Conservation (phyloP, 2,888 invertebrate species). For the Seira musarum region DNA sequence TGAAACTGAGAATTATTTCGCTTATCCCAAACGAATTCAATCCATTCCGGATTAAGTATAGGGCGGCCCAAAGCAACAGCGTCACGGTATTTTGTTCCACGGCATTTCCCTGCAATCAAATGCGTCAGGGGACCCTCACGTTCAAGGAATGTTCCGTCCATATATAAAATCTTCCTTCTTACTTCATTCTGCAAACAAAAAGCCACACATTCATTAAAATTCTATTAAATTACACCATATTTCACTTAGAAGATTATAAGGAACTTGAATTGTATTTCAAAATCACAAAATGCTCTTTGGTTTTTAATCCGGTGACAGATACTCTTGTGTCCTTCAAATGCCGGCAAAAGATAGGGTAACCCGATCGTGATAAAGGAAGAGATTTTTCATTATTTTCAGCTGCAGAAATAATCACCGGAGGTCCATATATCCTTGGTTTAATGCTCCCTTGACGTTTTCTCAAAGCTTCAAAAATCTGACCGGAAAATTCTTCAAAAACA, state of each 20-base stretch:
- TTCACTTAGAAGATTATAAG: too few relatives aligned
- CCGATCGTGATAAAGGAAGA: slow-evolving; percentile 55
- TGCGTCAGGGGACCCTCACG: slow-evolving; percentile 80
- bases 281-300: slow-evolving; percentile 66
- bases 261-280: too few relatives aligned
- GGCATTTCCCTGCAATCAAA: slow-evolving; percentile 90
- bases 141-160: slow-evolving; percentile 68
- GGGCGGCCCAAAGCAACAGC: slow-evolving; percentile 92
- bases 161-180: slow-evolving; percentile 65
- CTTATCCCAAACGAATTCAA: slow-evolving; percentile 88
- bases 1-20: slow-evolving; percentile 76
- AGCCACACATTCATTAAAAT: too few relatives aligned
- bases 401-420: slow-evolving; percentile 59
- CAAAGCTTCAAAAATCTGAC: slow-evolving; percentile 64
- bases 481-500: slow-evolving; percentile 66
- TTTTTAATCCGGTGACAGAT: slow-evolving; percentile 66
- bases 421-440: slow-evolving; percentile 67
- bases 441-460: slow-evolving; percentile 54
- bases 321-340: slow-evolving; percentile 63
- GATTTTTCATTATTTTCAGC: slow-evolving; percentile 50
- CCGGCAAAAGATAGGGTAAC: slow-evolving; percentile 66
- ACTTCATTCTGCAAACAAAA: slow-evolving; percentile 59
- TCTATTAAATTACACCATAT: too few relatives aligned
- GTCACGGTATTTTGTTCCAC: slow-evolving; percentile 95
- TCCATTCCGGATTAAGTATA: slow-evolving; percentile 91